These are phyloP conservation scores for Tuta absoluta DNA, from an alignment of 2,888 invertebrate species.

Conservation along the genomic window DNA sequence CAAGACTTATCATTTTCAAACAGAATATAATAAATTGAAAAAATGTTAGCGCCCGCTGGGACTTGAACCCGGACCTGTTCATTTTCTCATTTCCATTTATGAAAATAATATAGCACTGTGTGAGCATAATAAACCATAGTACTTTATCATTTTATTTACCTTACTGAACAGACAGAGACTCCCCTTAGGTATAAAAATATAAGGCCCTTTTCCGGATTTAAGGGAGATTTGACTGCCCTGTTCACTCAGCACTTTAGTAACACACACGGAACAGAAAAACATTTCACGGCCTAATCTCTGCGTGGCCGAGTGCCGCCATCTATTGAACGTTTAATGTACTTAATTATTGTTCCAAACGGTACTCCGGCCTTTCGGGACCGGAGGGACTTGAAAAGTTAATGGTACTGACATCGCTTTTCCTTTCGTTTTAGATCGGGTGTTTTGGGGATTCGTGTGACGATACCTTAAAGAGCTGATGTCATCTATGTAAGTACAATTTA, in stretches of 20 bases:
- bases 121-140: too few relatives aligned
- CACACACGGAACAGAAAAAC: constrained; percentile 17
- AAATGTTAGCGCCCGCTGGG: too few relatives aligned
- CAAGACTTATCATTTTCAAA: too few relatives aligned
- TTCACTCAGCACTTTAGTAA: constrained; percentile 4
- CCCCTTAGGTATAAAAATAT: background rate
- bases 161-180: background rate
- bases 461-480: background rate
- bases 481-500: constrained; percentile 10
- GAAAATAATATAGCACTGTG: too few relatives aligned
- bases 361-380: constrained; percentile 8
- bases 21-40: too few relatives aligned
- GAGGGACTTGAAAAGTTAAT: constrained; percentile 13
- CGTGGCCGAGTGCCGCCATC: constrained; percentile 20
- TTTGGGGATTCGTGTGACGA: constrained; percentile 13
- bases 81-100: too few relatives aligned
- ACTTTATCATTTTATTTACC: too few relatives aligned
- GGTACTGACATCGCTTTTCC: constrained; percentile 9
- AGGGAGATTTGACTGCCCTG: constrained; percentile 5
- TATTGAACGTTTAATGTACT: constrained; percentile 28
- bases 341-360: constrained; percentile 26
- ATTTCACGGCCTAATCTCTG: constrained; percentile 22
- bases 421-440: constrained; percentile 18
- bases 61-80: too few relatives aligned
- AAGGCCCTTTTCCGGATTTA: constrained; percentile 2